Evolutionary conservation across 2,888 invertebrate species (phyloP).

Genomic region (Rhamnusium bicolor): DNA sequence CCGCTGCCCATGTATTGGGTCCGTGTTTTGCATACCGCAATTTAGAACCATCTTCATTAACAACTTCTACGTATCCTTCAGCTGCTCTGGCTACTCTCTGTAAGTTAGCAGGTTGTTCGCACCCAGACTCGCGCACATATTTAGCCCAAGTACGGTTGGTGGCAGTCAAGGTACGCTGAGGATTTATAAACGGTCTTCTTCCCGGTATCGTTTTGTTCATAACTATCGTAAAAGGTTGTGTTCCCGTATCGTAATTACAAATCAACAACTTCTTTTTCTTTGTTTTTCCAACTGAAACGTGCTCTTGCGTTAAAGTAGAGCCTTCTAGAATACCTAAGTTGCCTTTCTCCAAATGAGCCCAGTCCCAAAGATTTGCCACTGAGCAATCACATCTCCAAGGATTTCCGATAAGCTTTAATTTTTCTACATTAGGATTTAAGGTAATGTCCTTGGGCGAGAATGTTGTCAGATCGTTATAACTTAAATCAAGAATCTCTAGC

Average conservation of each 20-base stretch:
- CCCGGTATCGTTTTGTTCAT: slow-evolving; percentile 73
- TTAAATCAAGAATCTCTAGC: slow-evolving; percentile 77
- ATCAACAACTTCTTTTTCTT: slow-evolving; percentile 78
- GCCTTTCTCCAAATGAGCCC: slow-evolving; percentile 79
- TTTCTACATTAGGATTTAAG: slow-evolving; percentile 75
- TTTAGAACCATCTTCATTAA: slow-evolving; percentile 48
- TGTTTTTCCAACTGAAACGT: slow-evolving; percentile 76
- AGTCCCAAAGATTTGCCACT: slow-evolving; percentile 82
- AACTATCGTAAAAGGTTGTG: slow-evolving; percentile 72
- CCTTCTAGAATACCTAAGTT: slow-evolving; percentile 79
- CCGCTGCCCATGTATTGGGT: slow-evolving; percentile 65
- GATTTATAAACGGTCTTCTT: slow-evolving; percentile 75
- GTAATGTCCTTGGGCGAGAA: slow-evolving; percentile 75
- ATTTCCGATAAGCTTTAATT: slow-evolving; percentile 79
- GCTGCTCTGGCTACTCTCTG: slow-evolving; percentile 57
- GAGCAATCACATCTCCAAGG: slow-evolving; percentile 81
- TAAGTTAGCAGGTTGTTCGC: slow-evolving; percentile 66
- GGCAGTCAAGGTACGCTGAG: slow-evolving; percentile 74
- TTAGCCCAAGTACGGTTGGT: slow-evolving; percentile 82
- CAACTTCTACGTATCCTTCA: slow-evolving; percentile 39
- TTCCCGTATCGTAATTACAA: slow-evolving; percentile 77
- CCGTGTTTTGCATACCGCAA: slow-evolving; percentile 52
- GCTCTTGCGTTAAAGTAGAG: slow-evolving; percentile 77
- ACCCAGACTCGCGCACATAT: slow-evolving; percentile 79
- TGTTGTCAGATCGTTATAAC: slow-evolving; percentile 77